Evolutionary conservation across 2,888 invertebrate species (phyloP).

Genomic region (Zygogramma bicolorata): DNA sequence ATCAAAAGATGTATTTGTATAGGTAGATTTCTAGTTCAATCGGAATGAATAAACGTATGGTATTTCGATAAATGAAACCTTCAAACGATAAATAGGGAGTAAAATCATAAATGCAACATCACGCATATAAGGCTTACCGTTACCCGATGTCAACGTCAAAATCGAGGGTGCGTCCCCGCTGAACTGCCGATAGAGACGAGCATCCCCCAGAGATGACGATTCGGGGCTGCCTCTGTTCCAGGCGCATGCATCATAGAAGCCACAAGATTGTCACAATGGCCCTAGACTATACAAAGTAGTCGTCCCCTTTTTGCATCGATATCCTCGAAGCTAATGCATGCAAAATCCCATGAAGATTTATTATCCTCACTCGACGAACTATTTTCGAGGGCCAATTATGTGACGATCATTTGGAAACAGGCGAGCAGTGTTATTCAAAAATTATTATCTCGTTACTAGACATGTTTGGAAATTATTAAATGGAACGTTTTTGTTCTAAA

Average conservation of each 20-base stretch:
- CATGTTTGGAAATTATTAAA: background rate
- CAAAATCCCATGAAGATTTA: constrained; percentile 6
- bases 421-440: background rate
- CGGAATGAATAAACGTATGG: too few species aligned
- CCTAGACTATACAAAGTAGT: constrained; percentile 2
- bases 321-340: constrained; percentile 4
- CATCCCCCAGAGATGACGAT: background rate
- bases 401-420: background rate
- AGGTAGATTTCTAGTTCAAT: too few species aligned
- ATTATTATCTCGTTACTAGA: background rate
- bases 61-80: too few species aligned
- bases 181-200: background rate
- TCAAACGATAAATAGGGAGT: too few species aligned
- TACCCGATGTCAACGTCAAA: too few species aligned
- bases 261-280: constrained; percentile 4
- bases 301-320: constrained; percentile 6
- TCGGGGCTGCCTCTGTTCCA: background rate
- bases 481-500: background rate
- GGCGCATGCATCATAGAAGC: background rate
- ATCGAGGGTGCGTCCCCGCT: background rate
- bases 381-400: background rate
- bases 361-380: constrained; percentile 2
- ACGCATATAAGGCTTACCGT: too few species aligned
- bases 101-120: too few species aligned
- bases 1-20: too few species aligned